Evolutionary conservation across 2,888 invertebrate species (phyloP), one percentile per base, ranked within the genome.

Genomic region (Cephus rjabovi): DNA sequence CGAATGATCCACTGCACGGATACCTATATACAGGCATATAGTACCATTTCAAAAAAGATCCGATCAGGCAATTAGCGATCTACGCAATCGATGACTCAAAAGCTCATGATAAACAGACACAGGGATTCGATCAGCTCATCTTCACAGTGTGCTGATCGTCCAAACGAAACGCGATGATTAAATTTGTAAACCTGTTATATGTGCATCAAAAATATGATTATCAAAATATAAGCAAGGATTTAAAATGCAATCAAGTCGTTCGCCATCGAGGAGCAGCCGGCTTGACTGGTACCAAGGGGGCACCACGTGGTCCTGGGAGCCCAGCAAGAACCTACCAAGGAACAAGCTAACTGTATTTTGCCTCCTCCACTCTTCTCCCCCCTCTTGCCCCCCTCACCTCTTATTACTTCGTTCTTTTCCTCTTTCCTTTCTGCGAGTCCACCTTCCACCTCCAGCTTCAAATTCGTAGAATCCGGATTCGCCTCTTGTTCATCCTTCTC

Each of bases 261-360:
- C 23, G 23, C 23, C 23, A 71, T 31, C 31, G 33, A 71, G 33
- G 4, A 23, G 33, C 12, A 34, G 33, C 71, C 33, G 71, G 71
- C 71, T 34, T 71, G 71, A 71, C 71, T 71, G 71, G 71, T 71
- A 71, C 71, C 71, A 71, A 11, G 33, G 71, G 56, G 56, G 33
- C 11, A 71, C 71, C 71, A 71, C 71, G 71, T 31, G 71, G 71
- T 71, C 71, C 71, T 34, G 31, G 12, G 31, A 6, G 33, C 71
- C 71, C 71, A 80, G 82, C 85, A 84, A 85, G 81, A 84, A 86
- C 77, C 81, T 75, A 79, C 85, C 80, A 81, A 81, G 81, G 81
- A 71, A 71, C 80, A 77, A 79, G 83, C 83, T 86, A 86, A 86
- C 86, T 86, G 86, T 86, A 86, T 81, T 85, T 82, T 86, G 76